Evolutionary conservation across 2,888 invertebrate genomes (phyloP).

Genomic region (Acheta domesticus): DNA sequence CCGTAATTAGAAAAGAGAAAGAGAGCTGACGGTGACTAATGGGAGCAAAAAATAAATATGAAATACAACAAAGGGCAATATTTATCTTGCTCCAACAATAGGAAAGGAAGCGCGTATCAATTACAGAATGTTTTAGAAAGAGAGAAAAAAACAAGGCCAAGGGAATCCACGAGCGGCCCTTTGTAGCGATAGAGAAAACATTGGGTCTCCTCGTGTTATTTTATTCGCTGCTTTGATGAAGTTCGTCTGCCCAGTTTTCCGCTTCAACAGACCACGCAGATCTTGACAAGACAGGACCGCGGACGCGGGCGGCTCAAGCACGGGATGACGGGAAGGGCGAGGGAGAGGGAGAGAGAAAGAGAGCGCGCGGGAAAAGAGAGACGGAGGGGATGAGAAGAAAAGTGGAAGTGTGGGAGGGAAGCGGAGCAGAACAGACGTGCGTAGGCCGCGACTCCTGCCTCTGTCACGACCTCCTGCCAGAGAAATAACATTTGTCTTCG

Average conservation of each 20-base stretch:
- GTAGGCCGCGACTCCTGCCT: neutral
- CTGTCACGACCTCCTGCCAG: neutral
- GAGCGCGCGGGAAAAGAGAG: no score
- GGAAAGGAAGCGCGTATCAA: neutral
- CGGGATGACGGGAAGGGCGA: neutral
- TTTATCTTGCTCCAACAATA: conserved; percentile 3
- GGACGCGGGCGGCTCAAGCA: no score
- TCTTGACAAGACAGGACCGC: neutral
- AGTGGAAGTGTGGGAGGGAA: no score
- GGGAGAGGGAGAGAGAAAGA: neutral
- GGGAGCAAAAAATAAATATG: neutral
- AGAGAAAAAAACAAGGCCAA: neutral
- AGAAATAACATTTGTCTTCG: conserved; percentile 18
- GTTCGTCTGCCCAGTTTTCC: neutral
- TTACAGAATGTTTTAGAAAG: neutral
- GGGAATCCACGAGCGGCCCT: neutral
- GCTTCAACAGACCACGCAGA: neutral
- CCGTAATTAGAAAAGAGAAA: no score
- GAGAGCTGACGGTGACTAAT: no score
- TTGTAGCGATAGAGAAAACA: neutral
- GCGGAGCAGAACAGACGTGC: no score
- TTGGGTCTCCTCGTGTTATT: neutral
- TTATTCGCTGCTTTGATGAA: conserved; percentile 9
- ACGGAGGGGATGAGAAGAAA: no score
- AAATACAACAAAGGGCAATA: conserved; percentile 18